Base-by-base conservation (phyloP, 2,888 invertebrate species). In the Acrobeloides nanus region DNA sequence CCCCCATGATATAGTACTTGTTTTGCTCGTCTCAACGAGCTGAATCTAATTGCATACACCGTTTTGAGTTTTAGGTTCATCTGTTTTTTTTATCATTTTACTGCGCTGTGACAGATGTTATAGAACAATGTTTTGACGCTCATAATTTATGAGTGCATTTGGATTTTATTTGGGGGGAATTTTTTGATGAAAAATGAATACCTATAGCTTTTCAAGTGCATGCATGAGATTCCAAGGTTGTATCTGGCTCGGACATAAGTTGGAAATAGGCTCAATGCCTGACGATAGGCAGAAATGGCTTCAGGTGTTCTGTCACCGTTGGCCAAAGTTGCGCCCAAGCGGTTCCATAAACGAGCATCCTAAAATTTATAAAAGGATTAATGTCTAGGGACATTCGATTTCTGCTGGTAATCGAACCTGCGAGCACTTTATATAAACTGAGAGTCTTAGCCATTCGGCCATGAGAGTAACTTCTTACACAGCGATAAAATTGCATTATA, bases 141-240 rank as follows among this genome's bases (percentile, higher is more conserved):
- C 34, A 39, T 15, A 7, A 18, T 8, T 12, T 42, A 17, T 42
- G 15, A n/a, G 6, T 18, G 29, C 33, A 45, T 15, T 20, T 48
- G 20, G 7, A 48, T 24, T 7, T 26, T n/a, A n/a, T n/a, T 44
- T 33, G 21, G 48, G 17, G 38, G 41, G 7, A 6, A 6, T 23
- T 10, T 1, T n/a, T n/a, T 7, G 20, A 23, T 10, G 4, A 33
- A 33, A 10, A 15, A 40, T 24, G 51, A 70, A 59, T 61, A 83
- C 83, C 78, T 80, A 73, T 93, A 86, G 35, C 89, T 89, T 62
- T 86, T 84, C 37, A 97, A 81, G 77, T 93, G 93, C 77, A 95
- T 87, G 74, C 95, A 97, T 51, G 90, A 89, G 46, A 97, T 92
- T 23, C 93, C 95, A 49, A 97, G 84, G 79, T 97, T 97, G 75